Evolutionary conservation across 2,113 vertebrate species (phyloP), one percentile per base, ranked within the genome.

Genomic region (Dipodomys merriami): DNA sequence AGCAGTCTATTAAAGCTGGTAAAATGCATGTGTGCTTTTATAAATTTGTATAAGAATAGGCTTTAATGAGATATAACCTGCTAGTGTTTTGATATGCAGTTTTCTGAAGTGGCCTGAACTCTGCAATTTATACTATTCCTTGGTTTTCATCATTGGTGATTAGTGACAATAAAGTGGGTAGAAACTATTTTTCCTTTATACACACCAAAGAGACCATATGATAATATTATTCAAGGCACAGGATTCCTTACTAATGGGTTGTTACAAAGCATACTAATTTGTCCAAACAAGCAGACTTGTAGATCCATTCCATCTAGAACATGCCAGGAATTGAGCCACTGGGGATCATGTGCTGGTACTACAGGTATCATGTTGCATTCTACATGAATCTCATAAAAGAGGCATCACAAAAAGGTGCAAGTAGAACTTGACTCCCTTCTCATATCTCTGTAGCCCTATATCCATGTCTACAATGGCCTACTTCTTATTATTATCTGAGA

Each of bases 241-340:
- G 67, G 49, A 65, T 30, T 86, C 53, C 68, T 86, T 46, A 69
- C 30, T 35, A 77, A 23, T 84, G 30, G 2, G 1, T 87, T 90
- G 76, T 93, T 65, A 78, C 20, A 68, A 91, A 91, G 62, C 77
- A 71, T 30, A 71, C 20, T 89, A 68, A 69, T 84, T 86, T 86
- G 30, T 81, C 33, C 64, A 53, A 87, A 64, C 30, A 85, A 83
- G 20, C 8, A 83, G 27, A 86, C 13, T 64, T 83, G 62, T 23
- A 74, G 23, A 53, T 77, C 19, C 39, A 88, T 23, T 74, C 35
- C 76, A 13, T 29, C 60, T 80, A 82, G 25, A 49, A 4, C 11
- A 12, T 71, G 27, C 35, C 33, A 64, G 35, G 35, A 83, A 49
- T 65, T 27, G 29, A 71, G 23, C 64, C 68, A 77, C 3, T 76